Base-by-base conservation (phyloP, 2,888 invertebrate species). In the Hypomecis punctinalis region DNA sequence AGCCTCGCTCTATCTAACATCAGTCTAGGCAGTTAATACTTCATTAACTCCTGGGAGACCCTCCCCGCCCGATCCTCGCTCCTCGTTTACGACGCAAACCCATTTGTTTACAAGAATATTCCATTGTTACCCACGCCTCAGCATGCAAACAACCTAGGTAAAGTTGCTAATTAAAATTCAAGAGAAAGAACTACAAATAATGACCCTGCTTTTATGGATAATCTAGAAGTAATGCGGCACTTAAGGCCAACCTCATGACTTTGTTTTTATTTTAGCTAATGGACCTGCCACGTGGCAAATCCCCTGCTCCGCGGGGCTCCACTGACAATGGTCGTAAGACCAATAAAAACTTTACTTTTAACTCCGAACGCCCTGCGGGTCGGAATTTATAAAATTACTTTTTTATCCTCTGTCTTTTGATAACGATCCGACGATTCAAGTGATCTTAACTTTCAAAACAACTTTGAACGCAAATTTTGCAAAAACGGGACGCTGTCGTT, bases 91-190 rank as follows among this genome's bases (percentile, higher is more conserved):
- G 63, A 51, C 69, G 62, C 68, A 63, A 68, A 66, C 60, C 65
- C 66, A 66, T 70, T 69, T 68, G 72, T 69, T 70, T 70, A 66
- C 70, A 69, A 69, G 69, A 70, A 68, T 60, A 61, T 64, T 66
- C 70, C 60, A 70, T 68, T 72, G 70, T 70, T 68, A 45, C 47
- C 48, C 47, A 63, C 53, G 54, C 42, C 54, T 51, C 49, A 54
- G 11, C 57, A 56, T 57, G 57, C 61, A 57, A 60, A 61, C 46
- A 57, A 61, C 54, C 59, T 49, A 57, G 54, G 11, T 55, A 55
- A 61, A 66, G 54, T 55, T 52, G 39, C 61, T 61, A 60, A 66
- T 66, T 63, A 66, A 66, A 66, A 66, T 45, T 58, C 46, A 37
- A 61, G 62, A 60, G 59, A 49, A 64, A 70, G 56, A 58, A 59